Base-by-base conservation (phyloP, 2,888 invertebrate genomes). In the Sphaerophoria taeniata region DNA sequence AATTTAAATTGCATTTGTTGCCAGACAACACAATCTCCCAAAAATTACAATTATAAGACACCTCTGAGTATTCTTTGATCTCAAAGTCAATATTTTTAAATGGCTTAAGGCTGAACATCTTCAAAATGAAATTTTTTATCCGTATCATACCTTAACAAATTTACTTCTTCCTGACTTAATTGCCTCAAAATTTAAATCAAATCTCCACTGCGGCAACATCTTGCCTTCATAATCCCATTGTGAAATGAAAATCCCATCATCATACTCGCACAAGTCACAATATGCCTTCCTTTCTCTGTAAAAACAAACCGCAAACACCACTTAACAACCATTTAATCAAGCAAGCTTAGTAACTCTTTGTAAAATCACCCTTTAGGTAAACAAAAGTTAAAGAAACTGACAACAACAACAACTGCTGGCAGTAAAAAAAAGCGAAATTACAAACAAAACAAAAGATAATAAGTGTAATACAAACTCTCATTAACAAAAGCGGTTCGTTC, bases 401-500 rank as follows among this genome's bases (percentile, higher is more conserved):
- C 24, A 24, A 51, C 11, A 51, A 51, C 5, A 24, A 24, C 47
- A 51, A 51, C n/a, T 1, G 16, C 6, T 5, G 14, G 24, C 24
- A 39, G 39, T 39, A 58, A 36, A 36, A 58, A 33, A 58, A 36
- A 16, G 9, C 6, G n/a, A 56, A 33, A 33, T 31, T 2, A n/a
- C 56, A 58, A 60, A 79, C 31, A 63, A 58, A 58, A 78, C 31
- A 24, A 47, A 65, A 67, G 67, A 75, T 79, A 83, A 84, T 75
- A 53, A 67, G 67, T 84, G 74, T 79, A 60, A 79, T 74, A 74
- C 70, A 74, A 80, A 61, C 60, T 67, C 56, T 84, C 61, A 55
- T 67, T 75, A 67, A 65, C 58, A 65, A 39, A 58, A 74, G 73
- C 56, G 63, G 56, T 56, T 69, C 74, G 49, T 65, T 63, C 49